Conservation (phyloP, 2,113 vertebrate species). For the Amphiprion ocellaris region DNA sequence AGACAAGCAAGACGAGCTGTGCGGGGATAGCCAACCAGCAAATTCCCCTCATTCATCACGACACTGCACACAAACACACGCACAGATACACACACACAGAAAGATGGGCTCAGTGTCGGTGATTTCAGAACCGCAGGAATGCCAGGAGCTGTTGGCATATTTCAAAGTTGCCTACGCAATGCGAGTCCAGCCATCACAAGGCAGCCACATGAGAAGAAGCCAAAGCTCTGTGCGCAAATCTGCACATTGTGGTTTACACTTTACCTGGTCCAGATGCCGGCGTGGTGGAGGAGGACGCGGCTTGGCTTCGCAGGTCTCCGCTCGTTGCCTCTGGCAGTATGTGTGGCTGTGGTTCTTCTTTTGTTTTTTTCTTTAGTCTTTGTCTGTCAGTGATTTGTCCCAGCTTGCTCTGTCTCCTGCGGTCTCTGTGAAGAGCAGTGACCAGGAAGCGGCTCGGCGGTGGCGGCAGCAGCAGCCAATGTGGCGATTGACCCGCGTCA, state of each 20-base stretch:
- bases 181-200: conserved; percentile 28
- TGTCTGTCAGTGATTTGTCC: conserved; percentile 44
- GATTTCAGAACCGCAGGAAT: conserved; percentile 60
- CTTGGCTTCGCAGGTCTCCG: conserved; percentile 36
- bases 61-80: neutral
- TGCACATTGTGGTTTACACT: conserved; percentile 41
- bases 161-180: conserved; percentile 70
- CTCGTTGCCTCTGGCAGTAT: conserved; percentile 32
- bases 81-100: neutral
- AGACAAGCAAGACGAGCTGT: conserved; percentile 30
- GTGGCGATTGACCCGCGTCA: conserved; percentile 41
- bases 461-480: conserved; percentile 18
- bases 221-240: conserved; percentile 20
- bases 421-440: conserved; percentile 34
- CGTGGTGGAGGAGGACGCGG: conserved; percentile 3
- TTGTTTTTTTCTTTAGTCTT: conserved; percentile 1
- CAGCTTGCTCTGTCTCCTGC: conserved; percentile 42
- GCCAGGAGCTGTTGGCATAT: conserved; percentile 42
- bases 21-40: conserved; percentile 22
- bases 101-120: conserved; percentile 26
- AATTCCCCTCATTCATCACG: conserved; percentile 30
- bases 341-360: neutral
- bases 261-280: conserved; percentile 68
- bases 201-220: conserved; percentile 24
- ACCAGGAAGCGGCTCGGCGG: conserved; percentile 36